Evolutionary conservation across 2,113 vertebrate species (phyloP), one percentile per base, ranked within the genome.

Genomic region (Thalassarche chlororhynchos): DNA sequence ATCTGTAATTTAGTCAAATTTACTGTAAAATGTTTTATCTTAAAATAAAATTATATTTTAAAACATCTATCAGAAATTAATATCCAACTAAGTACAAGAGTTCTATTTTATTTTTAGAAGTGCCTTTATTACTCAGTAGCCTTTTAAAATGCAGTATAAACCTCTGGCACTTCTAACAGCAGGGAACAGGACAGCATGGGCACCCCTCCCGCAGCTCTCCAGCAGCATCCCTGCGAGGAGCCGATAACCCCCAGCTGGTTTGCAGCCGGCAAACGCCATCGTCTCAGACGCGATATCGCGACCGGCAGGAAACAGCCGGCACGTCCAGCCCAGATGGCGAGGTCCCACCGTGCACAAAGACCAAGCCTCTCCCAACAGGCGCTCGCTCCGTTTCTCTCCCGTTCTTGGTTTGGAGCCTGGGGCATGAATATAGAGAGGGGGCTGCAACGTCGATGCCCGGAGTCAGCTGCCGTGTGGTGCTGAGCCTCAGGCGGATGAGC

Each of bases 251-350:
- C 18, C 1, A 6, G 38, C 31, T 10, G 31, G 42, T 54, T 62
- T 34, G 46, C 75, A 49, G 49, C 42, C 2, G 0, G 42, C 29
- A 23, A 32, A 28, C 0, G 2, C 25, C 3, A 1, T 29, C 0
- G 0, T 51, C 34, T 55, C 51, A 1, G 5, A 6, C 49, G 7
- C 1, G 2, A 44, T 69, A 16, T 46, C 17, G 2, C 0, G 0
- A 28, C 20, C 2, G 3, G 42, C 58, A 49, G 81, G 77, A 80
- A 84, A 6, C 29, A 70, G 77, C 55, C 6, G n/a, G 49, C 71
- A 58, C 2, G 0, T 19, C 38, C 55, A 65, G 81, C 76, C 55
- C 40, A 3, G n/a, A 14, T 1, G 25, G 10, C 1, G 2, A 25
- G 21, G 15, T 29, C 54, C 38, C 32, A 17, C 25, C 5, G 0